Conservation (phyloP, 1,140 invertebrate species). For the Drosophila pachea region DNA sequence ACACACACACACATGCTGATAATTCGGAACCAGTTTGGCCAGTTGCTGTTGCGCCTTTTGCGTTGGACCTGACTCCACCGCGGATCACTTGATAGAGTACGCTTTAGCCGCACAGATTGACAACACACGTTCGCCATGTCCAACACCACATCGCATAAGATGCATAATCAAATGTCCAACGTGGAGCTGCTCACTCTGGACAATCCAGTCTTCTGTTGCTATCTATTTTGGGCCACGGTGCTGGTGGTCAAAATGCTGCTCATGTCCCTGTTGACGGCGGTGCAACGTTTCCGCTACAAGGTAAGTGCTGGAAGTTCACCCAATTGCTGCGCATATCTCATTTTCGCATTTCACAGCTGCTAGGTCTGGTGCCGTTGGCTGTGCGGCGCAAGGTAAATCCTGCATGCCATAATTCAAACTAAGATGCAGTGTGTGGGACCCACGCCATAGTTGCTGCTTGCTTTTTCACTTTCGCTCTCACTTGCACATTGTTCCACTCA, state of each 20-base stretch:
- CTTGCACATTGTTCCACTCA: slow-evolving; percentile 3
- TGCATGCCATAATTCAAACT: not conserved
- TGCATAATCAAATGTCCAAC: slow-evolving; percentile 1
- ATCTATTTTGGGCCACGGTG: slow-evolving; percentile 80
- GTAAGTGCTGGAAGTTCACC: slow-evolving; percentile 42
- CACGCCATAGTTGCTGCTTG: not conserved
- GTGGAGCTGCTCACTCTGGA: slow-evolving; percentile 60
- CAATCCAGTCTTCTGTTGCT: slow-evolving; percentile 79
- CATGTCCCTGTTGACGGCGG: slow-evolving; percentile 80
- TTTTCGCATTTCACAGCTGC: slow-evolving; percentile 61
- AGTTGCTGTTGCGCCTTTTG: slow-evolving; percentile 10
- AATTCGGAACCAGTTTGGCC: slow-evolving; percentile 61
- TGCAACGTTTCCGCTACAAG: slow-evolving; percentile 79
- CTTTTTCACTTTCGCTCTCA: not conserved
- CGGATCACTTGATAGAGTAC: slow-evolving; percentile 29
- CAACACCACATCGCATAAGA: not conserved
- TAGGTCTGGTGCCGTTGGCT: slow-evolving; percentile 58
- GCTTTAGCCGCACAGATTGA: slow-evolving; percentile 27
- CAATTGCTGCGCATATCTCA: slow-evolving; percentile 35
- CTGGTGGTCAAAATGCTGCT: slow-evolving; percentile 80
- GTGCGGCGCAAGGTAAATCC: slow-evolving; percentile 64
- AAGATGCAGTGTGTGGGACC: not conserved
- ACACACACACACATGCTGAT: not conserved
- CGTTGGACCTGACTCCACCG: not conserved
- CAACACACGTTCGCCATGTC: slow-evolving; percentile 22